Evolutionary conservation across 1,140 invertebrate genomes (phyloP).

Genomic region (Hesperophylax magnus): DNA sequence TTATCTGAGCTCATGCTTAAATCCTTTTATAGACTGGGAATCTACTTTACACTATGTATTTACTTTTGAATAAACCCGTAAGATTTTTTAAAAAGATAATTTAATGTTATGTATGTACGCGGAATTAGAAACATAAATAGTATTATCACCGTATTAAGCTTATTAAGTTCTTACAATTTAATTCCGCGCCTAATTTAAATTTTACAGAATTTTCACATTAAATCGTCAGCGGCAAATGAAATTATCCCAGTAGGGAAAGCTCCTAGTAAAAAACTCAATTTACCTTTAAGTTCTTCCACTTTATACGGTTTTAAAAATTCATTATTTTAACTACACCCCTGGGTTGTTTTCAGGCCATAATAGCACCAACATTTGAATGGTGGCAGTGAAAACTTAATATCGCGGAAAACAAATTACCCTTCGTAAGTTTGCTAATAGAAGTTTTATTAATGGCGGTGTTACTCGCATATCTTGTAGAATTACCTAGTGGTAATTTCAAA

Average conservation of each 20-base stretch:
- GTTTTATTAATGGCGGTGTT: no score
- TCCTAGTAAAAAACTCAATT: not conserved
- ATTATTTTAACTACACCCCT: not conserved
- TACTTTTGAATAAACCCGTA: no score
- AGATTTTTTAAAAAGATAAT: no score
- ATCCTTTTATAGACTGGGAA: no score
- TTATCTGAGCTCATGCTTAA: no score
- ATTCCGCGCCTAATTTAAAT: conserved; percentile 4
- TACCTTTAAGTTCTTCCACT: not conserved
- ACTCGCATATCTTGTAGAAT: no score
- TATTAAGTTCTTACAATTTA: conserved; percentile 6
- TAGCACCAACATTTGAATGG: not conserved
- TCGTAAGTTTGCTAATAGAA: no score
- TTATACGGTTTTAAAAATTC: conserved; percentile 21
- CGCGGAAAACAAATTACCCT: no score
- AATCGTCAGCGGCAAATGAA: not conserved
- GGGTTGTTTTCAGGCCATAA: not conserved
- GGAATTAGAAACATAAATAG: not conserved
- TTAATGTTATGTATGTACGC: not conserved
- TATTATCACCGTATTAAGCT: not conserved
- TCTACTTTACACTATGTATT: no score
- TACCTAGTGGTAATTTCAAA: no score
- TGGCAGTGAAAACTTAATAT: not conserved
- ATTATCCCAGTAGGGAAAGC: not conserved
- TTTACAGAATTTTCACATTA: conserved; percentile 16